Evolutionary conservation across 2,797 vertebrate genomes (phyloP), one percentile per base, ranked within the genome.

Genomic region (Gymnoscopelus microlampas): DNA sequence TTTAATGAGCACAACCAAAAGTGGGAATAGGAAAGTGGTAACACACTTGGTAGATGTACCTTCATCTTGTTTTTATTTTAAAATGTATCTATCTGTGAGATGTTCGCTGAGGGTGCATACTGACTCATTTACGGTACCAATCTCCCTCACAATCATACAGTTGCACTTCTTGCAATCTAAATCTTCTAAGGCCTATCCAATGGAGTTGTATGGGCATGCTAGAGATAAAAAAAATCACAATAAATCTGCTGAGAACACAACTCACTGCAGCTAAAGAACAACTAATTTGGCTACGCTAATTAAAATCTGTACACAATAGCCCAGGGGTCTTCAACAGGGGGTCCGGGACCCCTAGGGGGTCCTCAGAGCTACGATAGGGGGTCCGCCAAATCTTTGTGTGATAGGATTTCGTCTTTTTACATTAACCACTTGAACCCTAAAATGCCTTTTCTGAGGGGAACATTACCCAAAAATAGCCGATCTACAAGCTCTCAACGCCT

Each of bases 21-120:
- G 44, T 23, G 23, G 44, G 48, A 24, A 49, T 9, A 49, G 19
- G 4, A 6, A 44, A 26, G 60, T 19, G 62, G 61, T 32, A 6
- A 53, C n/a, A 11, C 24, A 63, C 3, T 14, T 3, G 63, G 54
- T 0, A 35, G 29, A 54, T 70, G 5, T 63, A 74, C 48, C 63
- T 63, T 26, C 57, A 9, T 44, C 54, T n/a, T 24, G 11, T 56
- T 11, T 29, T 26, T 12, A 5, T 26, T 26, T 55, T 23, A 55
- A 26, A 2, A 3, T 55, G 5, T 55, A 26, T 15, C n/a, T 14
- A 50, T 7, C 5, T 29, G 13, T 12, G 55, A 57, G 3, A 7
- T 5, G 11, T 29, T 57, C 2, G 24, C 24, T 29, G 24, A 29
- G 55, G 13, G 48, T 15, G 12, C 1, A 24, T 32, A 59, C n/a